Evolutionary conservation across 2,113 vertebrate genomes (phyloP), one percentile per base, ranked within the genome.

Genomic region (Alexandromys fortis): DNA sequence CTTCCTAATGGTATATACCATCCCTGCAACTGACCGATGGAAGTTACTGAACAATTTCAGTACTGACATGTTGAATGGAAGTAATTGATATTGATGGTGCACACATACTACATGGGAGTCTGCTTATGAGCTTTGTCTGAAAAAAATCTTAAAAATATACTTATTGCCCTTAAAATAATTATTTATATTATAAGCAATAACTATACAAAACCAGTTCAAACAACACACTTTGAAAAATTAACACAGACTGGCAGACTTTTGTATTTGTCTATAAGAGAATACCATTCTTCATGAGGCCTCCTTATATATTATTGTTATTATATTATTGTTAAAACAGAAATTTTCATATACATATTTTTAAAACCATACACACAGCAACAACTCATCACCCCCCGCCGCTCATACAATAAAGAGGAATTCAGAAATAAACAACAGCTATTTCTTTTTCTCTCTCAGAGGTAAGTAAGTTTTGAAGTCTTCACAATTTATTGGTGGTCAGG

Each of bases 401-500:
- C 75, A 17, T 58, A 26, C 10, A 81, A 86, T 68, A 90, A 97
- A 78, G 96, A 85, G 94, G 79, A 89, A n/a, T 78, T 97, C 58
- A 89, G 89, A 97, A 96, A 90, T 77, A 68, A 63, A 92, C 67
- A 52, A 78, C 2, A 0, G 52, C 52, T 81, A 85, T 98, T 96
- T 89, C 76, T 95, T 97, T 96, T 79, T 49, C 38, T 89, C 47
- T 58, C 47, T 65, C 28, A 96, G 65, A 91, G 9, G 47, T 77
- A 76, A 98, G 42, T 76, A 78, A 98, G 86, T 78, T 97, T 97
- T 95, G 82, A 97, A 96, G 94, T 97, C 85, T 98, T 98, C 83
- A 91, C 24, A 45, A 93, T 82, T 97, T 98, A 95, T 33, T 94
- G 55, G 2, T 97, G 89, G 96, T 96, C 97, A 96, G 63, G 63